These are phyloP conservation scores for Berghia stephanieae DNA, from an alignment of 1,140 invertebrate genomes.

Conservation along the genomic window DNA sequence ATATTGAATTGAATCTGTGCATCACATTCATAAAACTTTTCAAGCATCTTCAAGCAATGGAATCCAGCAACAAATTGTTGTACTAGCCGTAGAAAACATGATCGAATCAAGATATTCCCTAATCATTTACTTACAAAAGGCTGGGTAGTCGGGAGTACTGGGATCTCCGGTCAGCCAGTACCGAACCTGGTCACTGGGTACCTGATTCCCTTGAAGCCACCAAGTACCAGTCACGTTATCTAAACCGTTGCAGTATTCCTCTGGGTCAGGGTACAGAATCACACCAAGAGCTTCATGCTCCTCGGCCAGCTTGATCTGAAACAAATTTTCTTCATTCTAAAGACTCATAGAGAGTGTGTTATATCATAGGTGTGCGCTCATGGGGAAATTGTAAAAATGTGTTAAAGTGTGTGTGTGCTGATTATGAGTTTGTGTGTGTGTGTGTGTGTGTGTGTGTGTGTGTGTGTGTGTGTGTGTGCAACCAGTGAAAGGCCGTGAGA, in stretches of 20 bases:
- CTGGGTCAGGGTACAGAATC: conserved; percentile 70
- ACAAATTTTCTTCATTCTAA: too few relatives aligned
- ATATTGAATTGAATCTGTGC: too few relatives aligned
- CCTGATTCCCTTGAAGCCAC: conserved; percentile 69
- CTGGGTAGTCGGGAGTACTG: conserved; percentile 68
- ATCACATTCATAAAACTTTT: too few relatives aligned
- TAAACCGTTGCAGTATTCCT: conserved; percentile 58
- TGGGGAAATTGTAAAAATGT: not conserved
- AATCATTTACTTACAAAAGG: conserved; percentile 58
- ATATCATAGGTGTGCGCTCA: not conserved
- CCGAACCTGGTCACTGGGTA: conserved; percentile 65
- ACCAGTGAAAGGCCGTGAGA: too few relatives aligned
- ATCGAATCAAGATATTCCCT: too few relatives aligned
- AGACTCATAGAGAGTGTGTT: too few relatives aligned
- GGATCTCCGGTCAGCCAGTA: conserved; percentile 68
- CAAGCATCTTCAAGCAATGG: too few relatives aligned
- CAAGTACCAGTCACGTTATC: conserved; percentile 66
- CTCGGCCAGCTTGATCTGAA: conserved; percentile 64
- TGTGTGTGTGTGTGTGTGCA: not conserved
- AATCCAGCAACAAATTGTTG: too few relatives aligned
- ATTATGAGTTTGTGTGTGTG: not conserved
- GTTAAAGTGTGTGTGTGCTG: not conserved
- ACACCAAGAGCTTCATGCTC: conserved; percentile 64
- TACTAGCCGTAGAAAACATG: too few relatives aligned
- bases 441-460: conserved; percentile 1